Base-by-base conservation (phyloP, 2,888 invertebrate species). In the Paralinhomoeus sp. region DNA sequence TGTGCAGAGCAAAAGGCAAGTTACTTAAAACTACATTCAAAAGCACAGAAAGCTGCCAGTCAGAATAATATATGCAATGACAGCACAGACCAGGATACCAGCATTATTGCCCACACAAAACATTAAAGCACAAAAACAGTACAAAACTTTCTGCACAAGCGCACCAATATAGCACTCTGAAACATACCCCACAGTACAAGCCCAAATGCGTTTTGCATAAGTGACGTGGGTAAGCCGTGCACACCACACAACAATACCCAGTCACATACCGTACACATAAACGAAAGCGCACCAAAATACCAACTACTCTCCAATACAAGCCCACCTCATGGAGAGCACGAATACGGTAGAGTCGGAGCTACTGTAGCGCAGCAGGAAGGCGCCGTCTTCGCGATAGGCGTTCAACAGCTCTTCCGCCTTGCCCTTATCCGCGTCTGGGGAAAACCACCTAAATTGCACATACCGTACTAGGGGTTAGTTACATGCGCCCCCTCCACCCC, bases 311-410 rank as follows among this genome's bases (percentile, higher is more conserved):
- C 13, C 36, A 36, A n/a, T 18, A 18, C 37, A 37, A 31, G 15
- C 49, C 45, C 62, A 80, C 75, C 83, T 77, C 64, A 91, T 87
- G 47, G 87, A 89, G 54, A 93, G 82, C n/a, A 85, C 84, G 64
- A 79, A 89, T 1, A 78, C 78, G 53, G 77, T 76, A 0, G 70
- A 67, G 51, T 85, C 85, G 53, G 80, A 78, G 54, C 83, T 83
- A 60, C 82, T 84, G 3, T 81, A 80, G 44, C 97, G 70, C 9
- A 97, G 84, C 33, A 97, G 69, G 66, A 87, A 97, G 1, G 91
- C 85, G 0, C 93, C 93, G 60, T 93, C 85, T 3, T 75, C 75
- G 46, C 76, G 76, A 34, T 82, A 74, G 53, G 79, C 74, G 51
- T 77, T 76, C 46, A 97, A 66, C 62, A 84, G 73, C 51, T 85